Percentiles rank a stretch among this genome's conserved stretches.
These are phyloP conservation scores for Drosophila prosaltans DNA, from an alignment of 1,140 invertebrate species.

Conservation along the genomic window DNA sequence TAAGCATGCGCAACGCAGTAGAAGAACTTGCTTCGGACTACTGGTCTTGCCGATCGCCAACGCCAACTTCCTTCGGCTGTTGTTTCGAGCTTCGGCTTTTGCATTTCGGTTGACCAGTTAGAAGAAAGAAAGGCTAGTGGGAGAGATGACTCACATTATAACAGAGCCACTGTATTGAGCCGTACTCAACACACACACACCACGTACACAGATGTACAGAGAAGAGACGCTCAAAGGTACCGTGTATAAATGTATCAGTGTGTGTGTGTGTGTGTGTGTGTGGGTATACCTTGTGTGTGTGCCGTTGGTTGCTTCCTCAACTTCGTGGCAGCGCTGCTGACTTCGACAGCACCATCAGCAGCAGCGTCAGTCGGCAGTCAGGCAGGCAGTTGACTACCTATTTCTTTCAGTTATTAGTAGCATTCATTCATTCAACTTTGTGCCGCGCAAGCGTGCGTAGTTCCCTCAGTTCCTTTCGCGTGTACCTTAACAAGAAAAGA, in stretches of 20 bases:
- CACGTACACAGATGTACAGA: conserved; percentile 27
- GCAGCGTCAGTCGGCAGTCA: conserved; percentile 42
- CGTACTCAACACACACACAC: conserved; percentile 34
- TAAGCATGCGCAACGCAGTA: conserved; percentile 72
- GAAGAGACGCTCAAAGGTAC: conserved; percentile 28
- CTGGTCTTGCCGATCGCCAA: conserved; percentile 64
- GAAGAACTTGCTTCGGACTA: conserved; percentile 79
- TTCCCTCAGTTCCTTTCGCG: conserved; percentile 78
- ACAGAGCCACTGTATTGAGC: conserved; percentile 26
- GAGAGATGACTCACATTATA: conserved; percentile 62
- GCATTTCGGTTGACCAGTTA: conserved; percentile 55
- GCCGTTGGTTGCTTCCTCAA: conserved; percentile 69
- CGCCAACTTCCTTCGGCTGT: conserved; percentile 41
- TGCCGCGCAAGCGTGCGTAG: conserved; percentile 80
- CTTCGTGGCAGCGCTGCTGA: conserved; percentile 65
- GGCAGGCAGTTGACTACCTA: conserved; percentile 71
- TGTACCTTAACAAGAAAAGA: conserved; percentile 56
- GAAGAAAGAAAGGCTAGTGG: conserved; percentile 56
- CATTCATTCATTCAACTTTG: conserved; percentile 81
- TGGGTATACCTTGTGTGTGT: conserved; percentile 16
- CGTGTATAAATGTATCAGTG: neutral
- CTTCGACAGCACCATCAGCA: conserved; percentile 39
- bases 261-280: neutral
- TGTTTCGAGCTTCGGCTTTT: conserved; percentile 44
- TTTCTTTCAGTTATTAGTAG: conserved; percentile 81